phyloP scores from a whole-genome alignment of 2,797 vertebrate species.

The Arremon brunneinucha region DNA sequence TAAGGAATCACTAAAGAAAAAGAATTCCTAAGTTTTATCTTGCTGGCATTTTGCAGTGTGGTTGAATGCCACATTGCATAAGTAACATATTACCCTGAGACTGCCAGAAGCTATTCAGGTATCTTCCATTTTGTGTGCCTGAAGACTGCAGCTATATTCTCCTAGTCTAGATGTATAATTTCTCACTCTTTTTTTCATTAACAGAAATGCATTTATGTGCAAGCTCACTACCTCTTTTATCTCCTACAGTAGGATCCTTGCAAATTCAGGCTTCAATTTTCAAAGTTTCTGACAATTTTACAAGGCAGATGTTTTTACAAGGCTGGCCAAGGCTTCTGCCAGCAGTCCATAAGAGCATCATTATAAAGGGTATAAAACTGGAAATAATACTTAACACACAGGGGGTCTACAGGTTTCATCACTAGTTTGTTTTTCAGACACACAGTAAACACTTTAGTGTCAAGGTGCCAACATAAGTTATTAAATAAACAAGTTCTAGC shows the following conservation, averaged over 20 bases:
- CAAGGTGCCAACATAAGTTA: background rate
- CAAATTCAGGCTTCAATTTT: background rate
- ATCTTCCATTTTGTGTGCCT: conserved; percentile 15
- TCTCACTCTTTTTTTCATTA: background rate
- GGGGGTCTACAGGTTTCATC: background rate
- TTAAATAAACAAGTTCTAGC: background rate
- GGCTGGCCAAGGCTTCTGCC: background rate
- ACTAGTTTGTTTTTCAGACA: background rate
- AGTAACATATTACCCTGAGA: background rate
- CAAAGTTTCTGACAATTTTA: background rate
- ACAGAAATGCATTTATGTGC: background rate
- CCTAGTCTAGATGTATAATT: background rate
- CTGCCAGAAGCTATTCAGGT: background rate
- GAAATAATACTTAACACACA: background rate
- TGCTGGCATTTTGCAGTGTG: conserved; percentile 38
- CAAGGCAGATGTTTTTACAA: background rate
- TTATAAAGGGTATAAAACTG: background rate
- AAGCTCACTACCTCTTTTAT: background rate
- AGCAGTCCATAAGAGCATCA: background rate
- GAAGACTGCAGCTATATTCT: conserved; percentile 17
- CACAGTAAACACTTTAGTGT: background rate
- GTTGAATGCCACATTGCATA: conserved; percentile 11
- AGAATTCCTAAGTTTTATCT: background rate
- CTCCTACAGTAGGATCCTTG: background rate
- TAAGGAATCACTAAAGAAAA: background rate